Evolutionary conservation across 2,113 vertebrate species (phyloP).

Genomic region (Pteropus alecto): DNA sequence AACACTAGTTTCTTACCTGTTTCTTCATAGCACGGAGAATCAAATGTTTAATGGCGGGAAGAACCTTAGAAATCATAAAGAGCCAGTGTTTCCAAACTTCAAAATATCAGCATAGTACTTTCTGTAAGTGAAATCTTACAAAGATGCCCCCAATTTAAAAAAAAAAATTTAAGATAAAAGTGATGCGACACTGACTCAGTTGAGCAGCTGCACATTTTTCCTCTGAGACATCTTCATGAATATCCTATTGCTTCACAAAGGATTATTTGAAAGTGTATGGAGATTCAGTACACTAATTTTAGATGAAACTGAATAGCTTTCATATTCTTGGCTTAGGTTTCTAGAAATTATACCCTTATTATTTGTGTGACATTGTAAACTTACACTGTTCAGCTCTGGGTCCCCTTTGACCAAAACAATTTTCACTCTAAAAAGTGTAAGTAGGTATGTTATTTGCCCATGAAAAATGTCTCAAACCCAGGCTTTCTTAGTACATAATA

Average conservation of each 20-base stretch:
- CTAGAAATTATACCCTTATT: neutral
- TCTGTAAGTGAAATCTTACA: slow-evolving; percentile 26
- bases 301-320: slow-evolving; percentile 15
- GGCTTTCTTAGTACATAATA: slow-evolving; percentile 56
- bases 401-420: slow-evolving; percentile 11
- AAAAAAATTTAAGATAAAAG: neutral
- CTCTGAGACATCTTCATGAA: neutral
- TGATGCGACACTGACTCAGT: neutral
- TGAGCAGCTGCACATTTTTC: neutral
- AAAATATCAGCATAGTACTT: neutral
- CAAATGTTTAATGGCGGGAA: neutral
- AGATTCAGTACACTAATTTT: slow-evolving; percentile 5
- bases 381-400: neutral
- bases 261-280: neutral
- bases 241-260: neutral
- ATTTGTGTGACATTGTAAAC: neutral
- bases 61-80: neutral
- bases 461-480: slow-evolving; percentile 51
- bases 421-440: neutral
- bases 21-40: neutral
- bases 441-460: slow-evolving; percentile 35
- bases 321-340: neutral
- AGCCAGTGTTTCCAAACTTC: neutral
- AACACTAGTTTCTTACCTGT: neutral
- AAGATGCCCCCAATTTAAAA: neutral